Base-by-base conservation (phyloP, 2,113 vertebrate genomes). In the Corythaixoides concolor region DNA sequence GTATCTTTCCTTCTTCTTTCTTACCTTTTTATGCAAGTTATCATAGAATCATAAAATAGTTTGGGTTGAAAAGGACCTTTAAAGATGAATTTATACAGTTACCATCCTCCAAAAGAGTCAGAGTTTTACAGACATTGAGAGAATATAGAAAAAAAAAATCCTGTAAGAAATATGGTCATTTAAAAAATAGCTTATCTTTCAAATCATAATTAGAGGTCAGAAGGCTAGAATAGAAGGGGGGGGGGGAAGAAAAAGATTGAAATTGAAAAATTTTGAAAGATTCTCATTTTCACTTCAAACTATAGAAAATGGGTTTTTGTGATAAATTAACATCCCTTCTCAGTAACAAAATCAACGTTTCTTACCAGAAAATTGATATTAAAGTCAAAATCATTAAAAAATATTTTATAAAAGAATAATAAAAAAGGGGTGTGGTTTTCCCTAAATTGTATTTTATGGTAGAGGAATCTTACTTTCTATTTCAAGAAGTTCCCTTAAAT, bases 1-100 rank as follows among this genome's bases (percentile, higher is more conserved):
- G 49, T 79, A 75, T 85, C 80, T 91, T 90, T 91, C 94, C 39
- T 80, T 92, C 66, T 93, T 87, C 30, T 70, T 92, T 84, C 68
- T 72, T 53, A 32, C 56, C 76, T 91, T 76, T 90, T 84, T 37
- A 39, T 70, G 73, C 41, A 93, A 90, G 81, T 89, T 82, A 68
- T 88, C 41, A 41, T 41, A 41, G 41, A 41, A 41, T 41, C 41
- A 41, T 41, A 41, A 41, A 41, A 41, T 41, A 41, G 41, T 41
- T 41, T 41, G 41, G 41, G 41, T 41, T 41, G 41, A 41, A 41
- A 41, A 12, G 41, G 41, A 41, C 41, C 41, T 41, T 41, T 41
- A 41, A 41, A 41, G 41, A 41, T 63, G 79, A 81, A 92, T 11
- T 95, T 95, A 56, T 7, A 45, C 32, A 67, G 41, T 56, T 70